A percentile compares a stretch with the other conserved stretches of the same genome.
phyloP scores from a whole-genome alignment of 2,888 invertebrate species.

The Cryptocephalus moraei region DNA sequence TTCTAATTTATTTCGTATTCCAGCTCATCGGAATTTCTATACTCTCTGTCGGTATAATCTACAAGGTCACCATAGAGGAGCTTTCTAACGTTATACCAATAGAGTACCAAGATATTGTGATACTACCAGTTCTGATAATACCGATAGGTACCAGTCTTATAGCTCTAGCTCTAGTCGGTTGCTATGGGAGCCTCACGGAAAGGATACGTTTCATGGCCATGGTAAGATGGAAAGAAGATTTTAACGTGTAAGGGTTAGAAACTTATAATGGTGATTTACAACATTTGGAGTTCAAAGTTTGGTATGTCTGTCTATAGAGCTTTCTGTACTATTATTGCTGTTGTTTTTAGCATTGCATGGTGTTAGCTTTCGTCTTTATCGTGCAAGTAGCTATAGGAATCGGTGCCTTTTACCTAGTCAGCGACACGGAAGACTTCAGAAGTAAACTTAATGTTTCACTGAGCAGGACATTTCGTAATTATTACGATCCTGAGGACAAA shows the following conservation, averaged over 20 bases:
- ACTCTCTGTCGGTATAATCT: constrained; percentile 11
- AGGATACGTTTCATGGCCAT: constrained; percentile 7
- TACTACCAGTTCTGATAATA: constrained; percentile 10
- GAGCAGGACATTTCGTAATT: constrained; percentile 7
- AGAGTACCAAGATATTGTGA: constrained; percentile 9
- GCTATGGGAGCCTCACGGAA: constrained; percentile 13
- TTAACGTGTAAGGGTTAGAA: no score
- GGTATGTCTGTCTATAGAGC: background rate
- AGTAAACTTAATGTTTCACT: constrained; percentile 6
- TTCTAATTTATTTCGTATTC: constrained; percentile 3
- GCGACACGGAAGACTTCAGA: constrained; percentile 5
- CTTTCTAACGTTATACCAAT: constrained; percentile 8
- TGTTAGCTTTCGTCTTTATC: constrained; percentile 7
- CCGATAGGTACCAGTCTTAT: constrained; percentile 11
- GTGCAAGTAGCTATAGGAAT: constrained; percentile 8
- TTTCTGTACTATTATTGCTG: background rate
- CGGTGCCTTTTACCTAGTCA: constrained; percentile 7
- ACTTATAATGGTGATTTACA: no score
- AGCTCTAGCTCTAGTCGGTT: constrained; percentile 11
- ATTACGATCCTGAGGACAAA: constrained; percentile 2
- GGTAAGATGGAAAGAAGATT: constrained; percentile 8
- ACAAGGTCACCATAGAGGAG: constrained; percentile 13
- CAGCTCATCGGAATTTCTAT: constrained; percentile 13
- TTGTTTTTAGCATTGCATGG: constrained; percentile 9
- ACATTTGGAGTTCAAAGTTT: no score